A percentile compares a stretch with the other conserved stretches of the same genome.
Evolutionary conservation across 2,113 vertebrate genomes (phyloP).

Genomic region (Callochromis pleurospilus): DNA sequence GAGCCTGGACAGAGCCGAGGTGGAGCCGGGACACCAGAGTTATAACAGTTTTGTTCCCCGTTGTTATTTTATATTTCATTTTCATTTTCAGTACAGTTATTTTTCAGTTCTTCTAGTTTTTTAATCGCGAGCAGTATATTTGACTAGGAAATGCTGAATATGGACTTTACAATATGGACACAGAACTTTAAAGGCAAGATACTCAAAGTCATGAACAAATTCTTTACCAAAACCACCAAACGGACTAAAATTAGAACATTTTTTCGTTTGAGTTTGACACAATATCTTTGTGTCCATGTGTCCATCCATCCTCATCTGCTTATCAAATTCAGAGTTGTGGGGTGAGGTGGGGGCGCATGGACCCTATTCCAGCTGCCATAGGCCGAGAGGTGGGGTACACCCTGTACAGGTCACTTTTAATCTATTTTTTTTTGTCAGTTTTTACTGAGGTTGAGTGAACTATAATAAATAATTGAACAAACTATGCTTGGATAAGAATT

Average conservation of each 20-base stretch:
- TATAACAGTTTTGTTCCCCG: too few relatives aligned
- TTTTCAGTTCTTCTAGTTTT: neutral
- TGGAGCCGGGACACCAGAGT: neutral
- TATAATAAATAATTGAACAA: fast-evolving
- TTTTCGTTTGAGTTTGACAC: neutral
- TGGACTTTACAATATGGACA: fast-evolving
- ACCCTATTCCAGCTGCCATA: neutral
- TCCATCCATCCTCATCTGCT: neutral
- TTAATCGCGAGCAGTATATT: neutral
- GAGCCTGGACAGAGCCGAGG: neutral
- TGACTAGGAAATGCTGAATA: neutral
- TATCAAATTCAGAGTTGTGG: neutral
- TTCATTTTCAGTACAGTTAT: neutral
- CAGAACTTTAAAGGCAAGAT: neutral
- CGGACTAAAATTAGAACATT: neutral
- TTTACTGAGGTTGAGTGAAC: neutral
- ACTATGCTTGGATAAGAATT: neutral
- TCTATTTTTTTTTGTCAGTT: neutral
- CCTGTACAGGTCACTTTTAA: neutral
- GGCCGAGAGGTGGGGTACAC: neutral
- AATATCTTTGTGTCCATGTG: neutral
- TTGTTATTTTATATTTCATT: neutral
- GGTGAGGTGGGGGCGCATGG: fast-evolving
- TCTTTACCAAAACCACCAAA: neutral
- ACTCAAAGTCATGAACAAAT: neutral